These are phyloP conservation scores for Gadus macrocephalus DNA, from an alignment of 2,113 vertebrate species.

Conservation along the genomic window DNA sequence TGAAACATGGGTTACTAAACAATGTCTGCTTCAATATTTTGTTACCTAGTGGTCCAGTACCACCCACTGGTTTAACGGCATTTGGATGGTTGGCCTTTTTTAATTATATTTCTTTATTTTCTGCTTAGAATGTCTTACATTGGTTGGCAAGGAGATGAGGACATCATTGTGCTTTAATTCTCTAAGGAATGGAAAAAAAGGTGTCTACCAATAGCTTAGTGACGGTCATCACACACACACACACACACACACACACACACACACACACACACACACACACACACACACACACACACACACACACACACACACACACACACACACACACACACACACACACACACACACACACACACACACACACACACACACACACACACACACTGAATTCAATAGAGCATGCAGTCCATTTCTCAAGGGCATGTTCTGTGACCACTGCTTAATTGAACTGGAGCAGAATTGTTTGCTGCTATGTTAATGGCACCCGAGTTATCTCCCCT, in stretches of 20 bases:
- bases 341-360: slow-evolving; percentile 1
- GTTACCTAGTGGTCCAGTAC: neutral
- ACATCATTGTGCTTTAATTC: slow-evolving; percentile 66
- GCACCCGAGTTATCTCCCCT: slow-evolving; percentile 35
- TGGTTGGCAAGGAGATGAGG: slow-evolving; percentile 72
- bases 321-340: slow-evolving; percentile 1
- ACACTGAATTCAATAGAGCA: slow-evolving; percentile 47
- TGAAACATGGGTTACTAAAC: no score
- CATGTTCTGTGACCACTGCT: slow-evolving; percentile 53
- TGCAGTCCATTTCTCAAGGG: slow-evolving; percentile 62
- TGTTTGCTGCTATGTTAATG: slow-evolving; percentile 52
- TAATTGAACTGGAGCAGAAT: slow-evolving; percentile 56
- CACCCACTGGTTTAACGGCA: slow-evolving; percentile 63
- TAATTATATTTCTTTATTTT: slow-evolving; percentile 37
- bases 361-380: slow-evolving; percentile 18
- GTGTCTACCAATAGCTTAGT: slow-evolving; percentile 58
- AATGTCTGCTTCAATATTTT: no score
- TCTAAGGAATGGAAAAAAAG: slow-evolving; percentile 59
- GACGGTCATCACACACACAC: slow-evolving; percentile 48
- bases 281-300: slow-evolving; percentile 15
- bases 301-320: slow-evolving; percentile 15
- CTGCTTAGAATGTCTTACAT: slow-evolving; percentile 66
- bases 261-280: slow-evolving; percentile 7
- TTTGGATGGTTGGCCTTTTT: slow-evolving; percentile 42
- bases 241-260: no score